These are phyloP conservation scores for Stigmatopora argus DNA, from an alignment of 2,113 vertebrate genomes.

Conservation along the genomic window DNA sequence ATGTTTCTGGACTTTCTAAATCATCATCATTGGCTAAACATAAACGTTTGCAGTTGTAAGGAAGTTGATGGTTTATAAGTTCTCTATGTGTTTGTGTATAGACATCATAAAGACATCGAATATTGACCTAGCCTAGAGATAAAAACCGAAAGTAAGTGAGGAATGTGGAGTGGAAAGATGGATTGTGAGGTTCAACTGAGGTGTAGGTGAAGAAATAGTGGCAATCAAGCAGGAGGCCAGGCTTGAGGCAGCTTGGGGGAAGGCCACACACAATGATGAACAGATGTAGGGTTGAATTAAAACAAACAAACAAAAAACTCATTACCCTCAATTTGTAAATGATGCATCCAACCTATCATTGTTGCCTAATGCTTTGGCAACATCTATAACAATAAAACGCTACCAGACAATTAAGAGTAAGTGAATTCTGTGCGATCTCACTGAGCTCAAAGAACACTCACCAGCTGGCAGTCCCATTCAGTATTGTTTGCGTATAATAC, in stretches of 20 bases:
- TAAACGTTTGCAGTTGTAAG: constrained; percentile 5
- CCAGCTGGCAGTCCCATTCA: constrained; percentile 26
- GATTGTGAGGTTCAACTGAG: constrained; percentile 6
- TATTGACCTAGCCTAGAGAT: constrained; percentile 7
- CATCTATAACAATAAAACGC: constrained; percentile 28
- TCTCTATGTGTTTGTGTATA: background rate
- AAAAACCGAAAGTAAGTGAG: constrained; percentile 13
- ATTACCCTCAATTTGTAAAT: constrained; percentile 38
- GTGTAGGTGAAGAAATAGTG: constrained; percentile 10
- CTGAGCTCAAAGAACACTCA: constrained; percentile 11
- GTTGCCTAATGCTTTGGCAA: constrained; percentile 24
- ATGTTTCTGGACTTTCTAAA: background rate
- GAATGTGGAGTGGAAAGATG: constrained; percentile 20
- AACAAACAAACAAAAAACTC: constrained; percentile 15
- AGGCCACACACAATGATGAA: constrained; percentile 24
- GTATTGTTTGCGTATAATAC: constrained; percentile 14
- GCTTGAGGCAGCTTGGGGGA: constrained; percentile 11
- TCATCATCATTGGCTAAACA: background rate
- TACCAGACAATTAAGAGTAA: constrained; percentile 25
- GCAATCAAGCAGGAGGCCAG: constrained; percentile 6
- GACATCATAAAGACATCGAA: background rate
- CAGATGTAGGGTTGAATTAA: constrained; percentile 29
- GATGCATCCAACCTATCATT: constrained; percentile 26
- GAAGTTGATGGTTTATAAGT: no score
- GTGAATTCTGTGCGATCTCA: constrained; percentile 14